phyloP scores from a whole-genome alignment of 2,113 vertebrate species.

The Kobus ellipsiprymnus region DNA sequence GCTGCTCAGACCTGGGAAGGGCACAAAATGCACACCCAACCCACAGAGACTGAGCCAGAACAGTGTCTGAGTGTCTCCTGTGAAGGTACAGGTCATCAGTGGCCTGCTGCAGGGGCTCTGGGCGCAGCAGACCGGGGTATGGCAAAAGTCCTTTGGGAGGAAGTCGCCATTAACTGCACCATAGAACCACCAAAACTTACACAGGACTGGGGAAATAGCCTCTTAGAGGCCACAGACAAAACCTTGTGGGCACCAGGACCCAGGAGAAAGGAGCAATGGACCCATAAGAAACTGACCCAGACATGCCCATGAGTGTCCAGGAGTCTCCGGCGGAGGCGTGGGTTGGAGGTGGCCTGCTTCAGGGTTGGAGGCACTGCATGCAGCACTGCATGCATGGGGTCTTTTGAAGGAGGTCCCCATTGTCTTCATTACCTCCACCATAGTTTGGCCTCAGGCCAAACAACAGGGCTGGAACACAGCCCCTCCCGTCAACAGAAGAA shows the following conservation, averaged over 20 bases:
- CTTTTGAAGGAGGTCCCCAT: not conserved
- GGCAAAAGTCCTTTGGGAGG: not conserved
- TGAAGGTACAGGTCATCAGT: not conserved
- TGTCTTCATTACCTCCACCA: not conserved
- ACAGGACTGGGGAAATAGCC: not conserved
- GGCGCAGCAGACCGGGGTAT: not conserved
- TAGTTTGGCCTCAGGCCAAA: not conserved
- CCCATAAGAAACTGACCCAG: not conserved
- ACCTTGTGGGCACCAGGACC: not conserved
- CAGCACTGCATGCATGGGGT: not conserved
- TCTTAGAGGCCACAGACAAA: not conserved
- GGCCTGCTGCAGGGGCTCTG: not conserved
- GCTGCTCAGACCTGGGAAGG: not conserved
- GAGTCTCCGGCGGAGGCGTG: accelerated
- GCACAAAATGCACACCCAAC: accelerated
- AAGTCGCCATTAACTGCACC: not conserved
- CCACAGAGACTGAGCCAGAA: not conserved
- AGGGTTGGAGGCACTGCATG: not conserved
- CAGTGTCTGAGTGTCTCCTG: not conserved
- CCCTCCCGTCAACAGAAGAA: not conserved
- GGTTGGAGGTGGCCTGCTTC: too few relatives aligned
- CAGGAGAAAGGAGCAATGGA: not conserved
- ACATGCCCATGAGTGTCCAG: not conserved
- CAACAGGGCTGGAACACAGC: not conserved
- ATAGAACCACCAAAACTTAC: not conserved